Evolutionary conservation across 1,140 invertebrate genomes (phyloP).

Genomic region (Dreissena rostriformis): DNA sequence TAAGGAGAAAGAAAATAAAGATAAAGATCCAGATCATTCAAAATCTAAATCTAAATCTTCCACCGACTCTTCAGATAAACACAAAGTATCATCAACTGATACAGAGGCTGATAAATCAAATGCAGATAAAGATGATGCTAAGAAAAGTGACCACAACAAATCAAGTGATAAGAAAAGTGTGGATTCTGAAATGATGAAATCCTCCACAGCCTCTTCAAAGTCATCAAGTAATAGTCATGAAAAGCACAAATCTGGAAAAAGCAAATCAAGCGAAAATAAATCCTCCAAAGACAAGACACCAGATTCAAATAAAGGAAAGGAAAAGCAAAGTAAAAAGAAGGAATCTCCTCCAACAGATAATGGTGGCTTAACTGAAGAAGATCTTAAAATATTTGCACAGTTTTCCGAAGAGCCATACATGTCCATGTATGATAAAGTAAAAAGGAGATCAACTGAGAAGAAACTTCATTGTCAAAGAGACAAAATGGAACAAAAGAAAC

Average conservation of each 20-base stretch:
- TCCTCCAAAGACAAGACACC: constrained; percentile 46
- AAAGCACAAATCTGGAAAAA: constrained; percentile 43
- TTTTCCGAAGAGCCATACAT: constrained; percentile 85
- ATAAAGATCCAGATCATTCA: constrained; percentile 48
- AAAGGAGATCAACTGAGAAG: constrained; percentile 94
- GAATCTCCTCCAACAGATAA: constrained; percentile 53
- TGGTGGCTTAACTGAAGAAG: constrained; percentile 53
- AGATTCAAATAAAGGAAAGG: constrained; percentile 60
- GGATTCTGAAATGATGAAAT: constrained; percentile 39
- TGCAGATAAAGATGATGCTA: constrained; percentile 60
- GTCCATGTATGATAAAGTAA: constrained; percentile 99
- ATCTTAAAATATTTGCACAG: constrained; percentile 50
- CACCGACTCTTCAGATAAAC: neutral
- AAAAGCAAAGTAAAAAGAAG: constrained; percentile 59
- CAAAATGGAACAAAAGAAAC: constrained; percentile 91
- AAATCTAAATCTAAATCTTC: constrained; percentile 36
- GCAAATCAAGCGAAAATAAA: constrained; percentile 32
- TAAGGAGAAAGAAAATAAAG: constrained; percentile 60
- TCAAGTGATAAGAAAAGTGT: constrained; percentile 60
- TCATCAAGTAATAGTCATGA: constrained; percentile 23
- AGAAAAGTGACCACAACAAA: constrained; percentile 59
- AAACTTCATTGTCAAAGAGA: constrained; percentile 82
- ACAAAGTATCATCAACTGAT: constrained; percentile 3
- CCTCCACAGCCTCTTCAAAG: constrained; percentile 30
- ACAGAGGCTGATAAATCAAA: constrained; percentile 51